Base-by-base conservation (phyloP, 2,888 invertebrate genomes). In the Lasioglossum vierecki region DNA sequence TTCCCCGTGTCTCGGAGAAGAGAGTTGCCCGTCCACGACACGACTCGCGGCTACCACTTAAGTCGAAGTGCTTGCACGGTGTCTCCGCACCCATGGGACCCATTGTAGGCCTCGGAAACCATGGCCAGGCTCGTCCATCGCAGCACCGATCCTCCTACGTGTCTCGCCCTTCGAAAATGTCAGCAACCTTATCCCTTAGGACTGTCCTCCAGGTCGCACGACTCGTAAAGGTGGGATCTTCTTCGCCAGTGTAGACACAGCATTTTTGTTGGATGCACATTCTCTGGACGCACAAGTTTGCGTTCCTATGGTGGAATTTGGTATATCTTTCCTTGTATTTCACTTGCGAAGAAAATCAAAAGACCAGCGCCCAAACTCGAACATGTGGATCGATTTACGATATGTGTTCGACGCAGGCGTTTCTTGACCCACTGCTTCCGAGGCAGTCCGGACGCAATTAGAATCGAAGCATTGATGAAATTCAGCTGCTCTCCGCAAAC, bases 51-150 rank as follows among this genome's bases (percentile, higher is more conserved):
- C 72, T 73, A 70, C 77, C 80, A 84, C 88, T 89, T 83, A 87
- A 85, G 87, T 88, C 84, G 78, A 84, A 91, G 87, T 84, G 84
- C 82, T 83, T 77, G 63, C 46, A 41, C 78, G 80, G 41, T 71
- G 70, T 82, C 86, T 82, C 72, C 53, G 78, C 80, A 79, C 87
- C 80, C 85, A 60, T 60, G 76, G 83, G 85, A 73, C 82, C 66
- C 70, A 80, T 90, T 73, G 74, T 84, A 86, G 81, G 76, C 78
- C 63, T 75, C 72, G 18, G 66, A 76, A 86, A 84, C 73, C 82
- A 86, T 83, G 76, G 44, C 30, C 39, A 18, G 39, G 13, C 39
- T 30, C 39, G 13, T 26, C 39, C 70, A 35, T n/a, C 72, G 79
- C 22, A 22, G 53, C 53, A 9, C 57, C 80, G 76, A 86, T 86